Base-by-base conservation (phyloP, 2,113 vertebrate genomes). In the Pardalotus punctatus region DNA sequence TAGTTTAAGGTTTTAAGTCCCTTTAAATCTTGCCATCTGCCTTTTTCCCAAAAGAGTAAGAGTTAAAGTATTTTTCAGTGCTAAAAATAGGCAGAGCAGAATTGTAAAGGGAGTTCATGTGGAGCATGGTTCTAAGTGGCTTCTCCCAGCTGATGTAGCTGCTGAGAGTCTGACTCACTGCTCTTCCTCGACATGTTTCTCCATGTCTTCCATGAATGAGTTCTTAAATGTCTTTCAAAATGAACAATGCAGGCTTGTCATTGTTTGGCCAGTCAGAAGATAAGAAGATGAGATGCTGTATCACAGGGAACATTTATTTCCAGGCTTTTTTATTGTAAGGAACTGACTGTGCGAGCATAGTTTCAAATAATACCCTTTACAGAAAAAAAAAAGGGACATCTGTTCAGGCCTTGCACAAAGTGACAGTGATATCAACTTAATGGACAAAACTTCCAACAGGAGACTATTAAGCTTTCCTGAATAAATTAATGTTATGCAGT, bases 391-490 rank as follows among this genome's bases (percentile, higher is more conserved):
- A n/a, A n/a, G n/a, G 17, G 50, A 67, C 43, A 54, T 72, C 48
- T 72, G 31, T 81, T 88, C 61, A 93, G 91, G 57, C n/a, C n/a
- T 92, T 86, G 65, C 36, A 29, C 47, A 53, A 92, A 78, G 42
- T 15, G 43, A 91, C 57, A 81, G 72, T 58, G 87, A 66, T 74
- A 86, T 54, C 54, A 81, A 15, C 23, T 74, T 94, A 84, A 92
- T 42, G 43, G 61, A 87, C 45, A 85, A 91, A 81, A 57, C 27
- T 94, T 95, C 53, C 62, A 94, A 84, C 12, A 65, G 28, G 38
- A 93, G 76, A 82, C 74, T 94, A 36, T 74, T 89, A 72, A 60
- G 38, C 42, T 94, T 94, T 91, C 78, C 70, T 85, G 45, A 77
- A 93, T 73, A 94, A 93, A 96, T 93, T 72, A 85, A 77, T 61